phyloP scores from a whole-genome alignment of 2,888 invertebrate species.

The Nebria salina region DNA sequence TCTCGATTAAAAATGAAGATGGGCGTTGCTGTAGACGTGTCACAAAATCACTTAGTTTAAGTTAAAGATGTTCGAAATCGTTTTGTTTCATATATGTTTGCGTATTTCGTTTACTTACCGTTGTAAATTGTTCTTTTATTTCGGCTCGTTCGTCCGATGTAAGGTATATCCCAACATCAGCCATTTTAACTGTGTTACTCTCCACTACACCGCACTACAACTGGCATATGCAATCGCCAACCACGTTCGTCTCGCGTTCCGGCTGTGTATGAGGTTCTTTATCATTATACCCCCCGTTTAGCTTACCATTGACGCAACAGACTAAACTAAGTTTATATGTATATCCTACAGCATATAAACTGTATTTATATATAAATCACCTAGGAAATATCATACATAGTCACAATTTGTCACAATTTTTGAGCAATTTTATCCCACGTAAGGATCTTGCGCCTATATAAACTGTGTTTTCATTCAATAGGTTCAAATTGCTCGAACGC shows the following conservation, averaged over 20 bases:
- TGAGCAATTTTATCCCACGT: no score
- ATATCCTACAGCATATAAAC: no score
- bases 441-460: no score
- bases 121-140: slow-evolving; percentile 79
- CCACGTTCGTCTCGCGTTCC: not conserved
- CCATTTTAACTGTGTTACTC: slow-evolving; percentile 33
- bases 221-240: slow-evolving; percentile 13
- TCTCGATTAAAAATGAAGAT: slow-evolving; percentile 41
- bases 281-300: slow-evolving; percentile 13
- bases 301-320: no score
- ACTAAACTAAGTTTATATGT: no score
- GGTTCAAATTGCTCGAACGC: no score
- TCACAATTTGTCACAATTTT: no score
- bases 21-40: slow-evolving; percentile 51
- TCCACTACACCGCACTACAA: slow-evolving; percentile 18
- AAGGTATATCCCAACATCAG: slow-evolving; percentile 59
- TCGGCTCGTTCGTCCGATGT: slow-evolving; percentile 78
- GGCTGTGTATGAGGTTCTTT: slow-evolving; percentile 37
- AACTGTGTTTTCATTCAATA: no score
- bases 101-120: slow-evolving; percentile 66
- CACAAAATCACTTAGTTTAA: not conserved
- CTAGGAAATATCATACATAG: no score
- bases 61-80: not conserved
- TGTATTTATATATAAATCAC: no score
- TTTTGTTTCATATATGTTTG: not conserved